Evolutionary conservation across 2,113 vertebrate species (phyloP).

Genomic region (Etheostoma spectabile): DNA sequence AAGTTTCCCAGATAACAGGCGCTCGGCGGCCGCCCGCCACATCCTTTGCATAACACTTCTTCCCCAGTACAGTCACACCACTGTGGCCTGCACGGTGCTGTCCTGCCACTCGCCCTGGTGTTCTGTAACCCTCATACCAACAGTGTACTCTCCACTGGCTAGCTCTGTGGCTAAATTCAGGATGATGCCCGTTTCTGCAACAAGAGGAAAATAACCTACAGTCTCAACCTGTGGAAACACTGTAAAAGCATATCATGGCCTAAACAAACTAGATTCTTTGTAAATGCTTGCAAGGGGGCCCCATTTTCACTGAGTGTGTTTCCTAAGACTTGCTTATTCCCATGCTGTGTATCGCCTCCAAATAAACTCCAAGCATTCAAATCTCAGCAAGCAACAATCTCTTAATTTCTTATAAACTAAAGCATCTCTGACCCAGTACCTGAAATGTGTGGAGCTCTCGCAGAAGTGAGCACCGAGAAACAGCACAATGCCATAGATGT

Average conservation of each 20-base stretch:
- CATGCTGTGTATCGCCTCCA: not conserved
- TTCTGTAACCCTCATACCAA: constrained; percentile 86
- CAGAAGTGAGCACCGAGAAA: no score
- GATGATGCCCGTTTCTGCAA: constrained; percentile 73
- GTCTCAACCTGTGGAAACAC: no score
- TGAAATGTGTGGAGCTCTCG: not conserved
- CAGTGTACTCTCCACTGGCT: constrained; percentile 75
- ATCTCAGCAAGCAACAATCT: not conserved
- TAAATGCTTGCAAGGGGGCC: no score
- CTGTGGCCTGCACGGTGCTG: constrained; percentile 74
- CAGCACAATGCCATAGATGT: no score
- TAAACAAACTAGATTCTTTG: no score
- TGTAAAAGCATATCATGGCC: no score
- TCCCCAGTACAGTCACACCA: constrained; percentile 89
- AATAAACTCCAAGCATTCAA: not conserved
- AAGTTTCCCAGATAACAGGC: constrained; percentile 88
- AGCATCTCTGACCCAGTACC: not conserved
- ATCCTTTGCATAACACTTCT: rapidly evolving
- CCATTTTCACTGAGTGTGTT: not conserved
- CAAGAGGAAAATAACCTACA: not conserved
- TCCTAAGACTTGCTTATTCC: not conserved
- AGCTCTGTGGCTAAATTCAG: constrained; percentile 78
- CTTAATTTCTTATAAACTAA: not conserved
- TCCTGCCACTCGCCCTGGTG: constrained; percentile 70
- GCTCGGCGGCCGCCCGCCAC: not conserved